These are phyloP conservation scores for Ceratoteleas bidentatus DNA, from an alignment of 1,140 invertebrate species.

Conservation along the genomic window DNA sequence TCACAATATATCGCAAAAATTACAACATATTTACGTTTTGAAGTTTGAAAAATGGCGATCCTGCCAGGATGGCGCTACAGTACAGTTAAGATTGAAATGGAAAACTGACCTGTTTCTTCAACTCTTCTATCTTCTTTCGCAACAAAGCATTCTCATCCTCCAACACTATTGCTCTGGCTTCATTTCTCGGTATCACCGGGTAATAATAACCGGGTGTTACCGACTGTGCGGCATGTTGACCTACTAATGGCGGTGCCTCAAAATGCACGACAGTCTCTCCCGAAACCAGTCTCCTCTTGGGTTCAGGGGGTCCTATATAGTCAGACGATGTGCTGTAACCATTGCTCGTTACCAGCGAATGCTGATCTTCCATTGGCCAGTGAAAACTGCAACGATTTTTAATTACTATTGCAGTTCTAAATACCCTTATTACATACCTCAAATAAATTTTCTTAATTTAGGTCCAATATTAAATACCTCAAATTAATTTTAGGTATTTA, in stretches of 20 bases:
- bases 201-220: constrained; percentile 77
- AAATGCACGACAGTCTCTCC: constrained; percentile 78
- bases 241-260: constrained; percentile 73
- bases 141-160: constrained; percentile 89
- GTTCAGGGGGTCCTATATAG: constrained; percentile 76
- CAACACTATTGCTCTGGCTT: constrained; percentile 82
- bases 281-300: constrained; percentile 76
- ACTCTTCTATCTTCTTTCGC: constrained; percentile 87
- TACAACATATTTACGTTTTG: too few species aligned
- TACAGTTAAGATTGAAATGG: too few species aligned
- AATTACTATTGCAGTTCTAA: too few species aligned
- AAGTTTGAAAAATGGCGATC: too few species aligned
- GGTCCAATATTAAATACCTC: too few species aligned
- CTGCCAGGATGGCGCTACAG: too few species aligned
- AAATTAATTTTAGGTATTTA: too few species aligned
- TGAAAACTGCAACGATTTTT: constrained; percentile 70
- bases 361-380: constrained; percentile 77
- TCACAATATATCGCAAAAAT: too few species aligned
- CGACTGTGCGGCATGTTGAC: constrained; percentile 73
- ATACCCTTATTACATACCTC: too few species aligned
- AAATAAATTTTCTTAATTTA: too few species aligned
- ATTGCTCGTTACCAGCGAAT: constrained; percentile 70
- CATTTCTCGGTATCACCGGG: constrained; percentile 77
- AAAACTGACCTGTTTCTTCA: constrained; percentile 85
- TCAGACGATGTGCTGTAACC: constrained; percentile 72